Evolutionary conservation across 2,888 invertebrate genomes (phyloP).

Genomic region (Epirrhoe alternata): DNA sequence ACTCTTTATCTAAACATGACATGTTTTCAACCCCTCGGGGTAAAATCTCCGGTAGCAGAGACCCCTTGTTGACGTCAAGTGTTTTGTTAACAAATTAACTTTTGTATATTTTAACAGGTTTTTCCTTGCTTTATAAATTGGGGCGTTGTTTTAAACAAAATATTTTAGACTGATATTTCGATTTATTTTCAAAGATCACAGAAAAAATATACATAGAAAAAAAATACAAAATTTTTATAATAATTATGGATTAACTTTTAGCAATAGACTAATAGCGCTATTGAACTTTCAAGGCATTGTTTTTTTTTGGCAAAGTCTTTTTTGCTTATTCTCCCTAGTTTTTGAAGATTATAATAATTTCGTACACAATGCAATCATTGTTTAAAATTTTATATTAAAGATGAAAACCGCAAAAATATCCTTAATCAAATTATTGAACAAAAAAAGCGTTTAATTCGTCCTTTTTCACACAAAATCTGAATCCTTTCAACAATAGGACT

Average conservation of each 20-base stretch:
- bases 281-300: too few relatives aligned
- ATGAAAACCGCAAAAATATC: constrained; percentile 11
- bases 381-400: background rate
- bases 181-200: too few relatives aligned
- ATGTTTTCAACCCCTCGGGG: constrained; percentile 30
- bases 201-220: too few relatives aligned
- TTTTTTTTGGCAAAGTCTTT: too few relatives aligned
- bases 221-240: too few relatives aligned
- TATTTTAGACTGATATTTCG: background rate
- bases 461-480: constrained; percentile 50
- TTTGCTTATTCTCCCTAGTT: too few relatives aligned
- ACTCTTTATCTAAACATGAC: constrained; percentile 21
- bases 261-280: too few relatives aligned
- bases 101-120: constrained; percentile 47
- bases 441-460: constrained; percentile 50
- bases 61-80: constrained; percentile 51
- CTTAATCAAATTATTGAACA: constrained; percentile 45
- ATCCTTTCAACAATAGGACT: constrained; percentile 52
- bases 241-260: too few relatives aligned
- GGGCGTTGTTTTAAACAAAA: background rate
- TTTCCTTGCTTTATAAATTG: background rate
- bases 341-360: too few relatives aligned
- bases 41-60: constrained; percentile 61
- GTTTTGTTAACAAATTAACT: constrained; percentile 55
- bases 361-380: background rate